Evolutionary conservation across 2,888 invertebrate genomes (phyloP).

Genomic region (Neuroscelio doddi): DNA sequence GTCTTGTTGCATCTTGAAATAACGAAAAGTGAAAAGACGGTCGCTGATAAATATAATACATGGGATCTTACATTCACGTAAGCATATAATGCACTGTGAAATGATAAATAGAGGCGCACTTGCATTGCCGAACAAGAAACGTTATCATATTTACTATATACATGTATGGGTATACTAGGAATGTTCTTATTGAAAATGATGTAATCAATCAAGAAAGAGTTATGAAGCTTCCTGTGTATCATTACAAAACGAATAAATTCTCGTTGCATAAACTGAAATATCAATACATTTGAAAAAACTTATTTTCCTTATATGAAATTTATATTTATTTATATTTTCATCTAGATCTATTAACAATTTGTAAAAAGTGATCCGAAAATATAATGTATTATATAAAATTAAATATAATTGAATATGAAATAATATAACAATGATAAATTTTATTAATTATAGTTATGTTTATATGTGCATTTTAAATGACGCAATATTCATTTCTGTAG

Average conservation of each 20-base stretch:
- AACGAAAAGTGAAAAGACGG: neutral
- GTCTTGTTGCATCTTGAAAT: neutral
- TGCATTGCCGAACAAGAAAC: slow-evolving; percentile 1
- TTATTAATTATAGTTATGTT: too few species aligned
- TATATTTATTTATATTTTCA: neutral
- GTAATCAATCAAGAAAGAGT: slow-evolving; percentile 8
- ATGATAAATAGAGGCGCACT: neutral
- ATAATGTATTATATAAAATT: too few species aligned
- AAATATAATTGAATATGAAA: too few species aligned
- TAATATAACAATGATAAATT: too few species aligned
- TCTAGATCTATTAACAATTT: too few species aligned
- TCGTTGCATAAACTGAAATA: neutral
- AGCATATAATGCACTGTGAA: neutral
- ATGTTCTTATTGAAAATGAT: slow-evolving; percentile 1
- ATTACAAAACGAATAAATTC: neutral
- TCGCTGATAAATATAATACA: neutral
- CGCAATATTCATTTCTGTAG: too few species aligned
- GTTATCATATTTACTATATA: neutral
- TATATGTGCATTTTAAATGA: too few species aligned
- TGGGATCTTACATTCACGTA: neutral
- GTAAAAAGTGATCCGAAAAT: too few species aligned
- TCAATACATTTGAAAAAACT: neutral
- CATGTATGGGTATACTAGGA: neutral
- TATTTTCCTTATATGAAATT: neutral
- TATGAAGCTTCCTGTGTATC: slow-evolving; percentile 7